Base-by-base conservation (phyloP, 2,888 invertebrate genomes). In the Strigamia transsilvanica region DNA sequence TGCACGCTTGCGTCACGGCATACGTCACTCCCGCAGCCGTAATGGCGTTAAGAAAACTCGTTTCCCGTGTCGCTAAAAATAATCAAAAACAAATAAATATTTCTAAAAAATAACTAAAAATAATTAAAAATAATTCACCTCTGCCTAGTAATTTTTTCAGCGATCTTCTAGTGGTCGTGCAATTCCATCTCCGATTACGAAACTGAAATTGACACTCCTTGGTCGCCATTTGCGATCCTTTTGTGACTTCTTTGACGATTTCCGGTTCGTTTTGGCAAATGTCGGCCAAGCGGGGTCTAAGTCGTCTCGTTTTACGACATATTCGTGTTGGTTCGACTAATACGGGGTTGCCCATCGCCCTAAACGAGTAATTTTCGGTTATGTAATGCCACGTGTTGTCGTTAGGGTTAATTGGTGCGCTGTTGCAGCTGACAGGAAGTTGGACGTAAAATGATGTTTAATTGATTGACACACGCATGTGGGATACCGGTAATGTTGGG, bases 1-100 rank as follows among this genome's bases (percentile, higher is more conserved):
- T 94, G 89, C 96, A 96, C 77, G 96, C 96, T 86, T 94, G 91
- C 34, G 96, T 96, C 85, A 97, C 93, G 79, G 94, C 93, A 88
- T 92, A 96, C 56, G 95, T 94, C 81, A 97, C 94, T 15, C 96
- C 96, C 0, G 96, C 97, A 0, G 96, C 93, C 12, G 95, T 94
- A 86, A 97, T 93, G 82, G 96, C 96, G 88, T 95, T 95, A 86
- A 97, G 93, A 88, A 96, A 97, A 81, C 94, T 94, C 79, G 96
- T 94, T 89, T 97, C 97, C 85, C 96, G 90, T 7, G 95, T 95
- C 89, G 96, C 97, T 97, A 79, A 79, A 56, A 56, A 15, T 3
- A 27, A 27, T 2, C 3, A 27, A 27, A 27, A 27, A 81, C 21
- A 81, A 82, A 34, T 23, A 41, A 83, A 81, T n/a, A n/a, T 80